phyloP scores from a whole-genome alignment of 2,888 invertebrate genomes.

The Latrodectus hesperus region DNA sequence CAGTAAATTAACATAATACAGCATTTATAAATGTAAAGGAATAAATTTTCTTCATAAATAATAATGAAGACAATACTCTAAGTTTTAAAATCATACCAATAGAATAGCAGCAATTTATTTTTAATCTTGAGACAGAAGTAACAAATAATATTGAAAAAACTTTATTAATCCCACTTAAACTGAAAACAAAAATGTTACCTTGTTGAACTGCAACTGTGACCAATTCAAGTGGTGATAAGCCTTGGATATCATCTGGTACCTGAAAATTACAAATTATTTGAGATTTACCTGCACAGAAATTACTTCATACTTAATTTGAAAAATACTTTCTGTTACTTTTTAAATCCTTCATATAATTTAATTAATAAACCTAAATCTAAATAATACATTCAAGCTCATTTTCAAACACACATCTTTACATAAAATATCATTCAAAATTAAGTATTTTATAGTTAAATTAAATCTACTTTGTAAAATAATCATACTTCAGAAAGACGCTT shows the following conservation, averaged over 20 bases:
- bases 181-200: conserved; percentile 18
- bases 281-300: background rate
- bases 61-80: no score
- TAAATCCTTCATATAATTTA: no score
- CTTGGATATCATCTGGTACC: conserved; percentile 29
- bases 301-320: no score
- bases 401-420: background rate
- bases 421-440: background rate
- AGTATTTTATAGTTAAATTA: background rate
- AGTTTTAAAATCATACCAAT: no score
- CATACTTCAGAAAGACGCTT: conserved; percentile 80
- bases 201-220: conserved; percentile 52
- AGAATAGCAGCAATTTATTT: background rate
- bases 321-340: no score
- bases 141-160: background rate
- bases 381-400: background rate
- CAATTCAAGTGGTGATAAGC: conserved; percentile 35
- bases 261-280: conserved; percentile 1
- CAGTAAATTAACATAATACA: no score
- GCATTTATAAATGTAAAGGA: no score
- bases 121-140: background rate
- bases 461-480: background rate
- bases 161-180: background rate
- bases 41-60: no score
- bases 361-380: background rate